phyloP scores from a whole-genome alignment of 2,888 invertebrate species.

The Cephus pygmeus region DNA sequence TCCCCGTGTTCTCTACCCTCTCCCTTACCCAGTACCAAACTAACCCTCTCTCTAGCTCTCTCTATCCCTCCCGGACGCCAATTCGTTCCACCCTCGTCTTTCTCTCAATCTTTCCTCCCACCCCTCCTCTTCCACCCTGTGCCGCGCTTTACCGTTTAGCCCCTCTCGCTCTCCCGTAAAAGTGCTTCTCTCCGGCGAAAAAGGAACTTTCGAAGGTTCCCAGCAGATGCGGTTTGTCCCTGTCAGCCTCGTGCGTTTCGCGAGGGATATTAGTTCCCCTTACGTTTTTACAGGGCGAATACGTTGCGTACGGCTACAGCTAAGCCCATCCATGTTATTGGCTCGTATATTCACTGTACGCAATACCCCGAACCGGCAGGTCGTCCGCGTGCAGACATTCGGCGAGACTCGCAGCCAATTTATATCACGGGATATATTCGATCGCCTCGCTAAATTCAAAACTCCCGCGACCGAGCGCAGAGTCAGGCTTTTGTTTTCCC shows the following conservation, averaged over 20 bases:
- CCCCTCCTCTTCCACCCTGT: background rate
- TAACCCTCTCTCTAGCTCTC: background rate
- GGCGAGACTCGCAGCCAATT: background rate
- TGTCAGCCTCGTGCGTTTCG: background rate
- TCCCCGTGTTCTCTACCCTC: background rate
- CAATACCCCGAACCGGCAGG: background rate
- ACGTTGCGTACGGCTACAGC: background rate
- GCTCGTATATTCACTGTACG: background rate
- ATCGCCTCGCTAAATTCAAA: background rate
- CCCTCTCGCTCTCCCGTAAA: background rate
- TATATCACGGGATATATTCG: background rate
- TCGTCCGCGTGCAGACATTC: background rate
- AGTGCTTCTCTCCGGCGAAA: background rate
- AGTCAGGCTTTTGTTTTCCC: background rate
- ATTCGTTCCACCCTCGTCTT: background rate
- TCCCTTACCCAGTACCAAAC: background rate
- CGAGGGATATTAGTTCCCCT: background rate
- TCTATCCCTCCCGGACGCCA: background rate
- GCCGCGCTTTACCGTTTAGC: background rate
- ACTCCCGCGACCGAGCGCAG: background rate
- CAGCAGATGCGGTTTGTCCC: background rate
- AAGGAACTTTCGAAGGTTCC: background rate
- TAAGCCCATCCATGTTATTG: background rate
- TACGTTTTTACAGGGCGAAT: background rate
- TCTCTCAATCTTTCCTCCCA: background rate